Evolutionary conservation across 2,797 vertebrate species (phyloP).

Genomic region (Sus cebifrons): DNA sequence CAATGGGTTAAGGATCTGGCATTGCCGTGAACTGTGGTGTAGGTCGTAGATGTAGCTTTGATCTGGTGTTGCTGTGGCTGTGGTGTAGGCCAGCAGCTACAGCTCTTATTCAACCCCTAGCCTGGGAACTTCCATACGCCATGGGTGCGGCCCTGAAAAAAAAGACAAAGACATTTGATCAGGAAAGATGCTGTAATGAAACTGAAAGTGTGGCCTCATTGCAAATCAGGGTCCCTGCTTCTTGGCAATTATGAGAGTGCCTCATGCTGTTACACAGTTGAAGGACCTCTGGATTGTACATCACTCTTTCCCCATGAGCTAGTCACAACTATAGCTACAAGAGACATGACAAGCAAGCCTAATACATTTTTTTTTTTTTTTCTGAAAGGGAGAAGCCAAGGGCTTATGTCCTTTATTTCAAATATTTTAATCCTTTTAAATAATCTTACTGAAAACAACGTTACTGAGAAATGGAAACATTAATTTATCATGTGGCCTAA

Average conservation of each 20-base stretch:
- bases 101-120: too few relatives aligned
- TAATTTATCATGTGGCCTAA: conserved; percentile 82
- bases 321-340: not conserved
- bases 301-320: not conserved
- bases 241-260: not conserved
- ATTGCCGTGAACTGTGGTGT: too few relatives aligned
- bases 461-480: conserved; percentile 53
- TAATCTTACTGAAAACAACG: conserved; percentile 77
- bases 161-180: not conserved
- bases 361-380: conserved; percentile 41
- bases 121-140: too few relatives aligned
- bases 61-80: too few relatives aligned
- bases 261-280: accelerated
- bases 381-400: conserved; percentile 80
- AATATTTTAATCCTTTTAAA: conserved; percentile 83
- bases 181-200: not conserved
- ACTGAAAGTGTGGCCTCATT: not conserved
- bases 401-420: conserved; percentile 82
- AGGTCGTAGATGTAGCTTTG: too few relatives aligned
- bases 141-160: too few relatives aligned
- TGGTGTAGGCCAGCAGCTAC: too few relatives aligned
- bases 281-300: accelerated
- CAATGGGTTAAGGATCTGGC: too few relatives aligned
- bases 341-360: not conserved
- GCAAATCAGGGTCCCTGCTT: not conserved